These are phyloP conservation scores for Saccostrea cuccullata DNA, from an alignment of 1,140 invertebrate genomes.

Conservation along the genomic window DNA sequence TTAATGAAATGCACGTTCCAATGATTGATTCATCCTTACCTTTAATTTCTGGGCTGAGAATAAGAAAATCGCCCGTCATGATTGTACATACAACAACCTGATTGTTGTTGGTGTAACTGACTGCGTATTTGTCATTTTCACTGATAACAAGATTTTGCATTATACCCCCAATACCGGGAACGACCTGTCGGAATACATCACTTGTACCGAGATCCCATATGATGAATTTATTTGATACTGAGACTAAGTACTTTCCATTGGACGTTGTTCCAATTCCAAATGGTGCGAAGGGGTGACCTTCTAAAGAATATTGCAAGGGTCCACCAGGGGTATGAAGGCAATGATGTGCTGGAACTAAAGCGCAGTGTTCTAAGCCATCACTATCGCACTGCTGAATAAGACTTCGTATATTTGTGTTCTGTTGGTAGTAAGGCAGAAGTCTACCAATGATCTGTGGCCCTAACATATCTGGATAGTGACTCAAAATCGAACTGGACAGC, in stretches of 20 bases:
- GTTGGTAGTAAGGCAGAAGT: conserved; percentile 85
- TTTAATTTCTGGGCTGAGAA: conserved; percentile 90
- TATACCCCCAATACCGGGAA: conserved; percentile 93
- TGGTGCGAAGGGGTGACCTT: conserved; percentile 98
- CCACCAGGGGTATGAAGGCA: conserved; percentile 98
- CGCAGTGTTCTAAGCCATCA: conserved; percentile 90
- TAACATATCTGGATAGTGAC: conserved; percentile 95
- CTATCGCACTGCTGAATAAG: conserved; percentile 93
- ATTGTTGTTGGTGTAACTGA: conserved; percentile 97
- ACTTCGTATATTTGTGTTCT: conserved; percentile 85
- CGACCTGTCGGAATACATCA: conserved; percentile 82
- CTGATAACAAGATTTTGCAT: conserved; percentile 97
- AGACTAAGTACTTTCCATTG: conserved; percentile 95
- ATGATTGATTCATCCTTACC: conserved; percentile 71
- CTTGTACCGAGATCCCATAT: conserved; percentile 91
- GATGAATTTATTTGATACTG: conserved; percentile 97
- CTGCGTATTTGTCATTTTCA: conserved; percentile 96
- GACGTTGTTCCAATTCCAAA: conserved; percentile 95
- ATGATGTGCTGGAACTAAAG: conserved; percentile 94
- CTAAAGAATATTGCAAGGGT: conserved; percentile 97
- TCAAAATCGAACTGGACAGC: conserved; percentile 84
- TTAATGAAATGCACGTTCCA: conserved; percentile 71
- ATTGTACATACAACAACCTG: conserved; percentile 81
- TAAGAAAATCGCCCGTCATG: conserved; percentile 83
- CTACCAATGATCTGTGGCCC: conserved; percentile 96